phyloP scores from a whole-genome alignment of 2,888 invertebrate species.

The Tachina grossa region DNA sequence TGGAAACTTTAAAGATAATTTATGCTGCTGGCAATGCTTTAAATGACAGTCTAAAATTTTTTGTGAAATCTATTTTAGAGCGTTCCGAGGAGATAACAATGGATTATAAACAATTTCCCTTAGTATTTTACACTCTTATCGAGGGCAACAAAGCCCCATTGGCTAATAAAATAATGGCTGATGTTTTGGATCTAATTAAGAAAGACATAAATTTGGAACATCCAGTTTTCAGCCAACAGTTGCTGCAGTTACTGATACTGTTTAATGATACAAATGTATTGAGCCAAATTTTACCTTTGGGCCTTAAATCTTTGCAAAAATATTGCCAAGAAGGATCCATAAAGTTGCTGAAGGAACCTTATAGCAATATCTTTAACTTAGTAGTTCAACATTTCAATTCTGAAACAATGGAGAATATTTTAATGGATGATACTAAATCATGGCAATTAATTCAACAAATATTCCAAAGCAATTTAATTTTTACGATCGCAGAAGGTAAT shows the following conservation, averaged over 20 bases:
- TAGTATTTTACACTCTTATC: conserved; percentile 86
- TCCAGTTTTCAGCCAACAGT: conserved; percentile 73
- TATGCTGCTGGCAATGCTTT: conserved; percentile 45
- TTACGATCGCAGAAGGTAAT: conserved; percentile 74
- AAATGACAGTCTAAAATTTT: conserved; percentile 81
- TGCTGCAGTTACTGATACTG: conserved; percentile 77
- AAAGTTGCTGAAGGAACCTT: conserved; percentile 83
- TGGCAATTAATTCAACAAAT: conserved; percentile 85
- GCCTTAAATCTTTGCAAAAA: conserved; percentile 71
- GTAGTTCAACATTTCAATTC: conserved; percentile 85
- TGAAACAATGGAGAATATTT: conserved; percentile 80
- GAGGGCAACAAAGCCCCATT: conserved; percentile 74
- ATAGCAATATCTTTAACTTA: conserved; percentile 84
- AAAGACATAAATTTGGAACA: conserved; percentile 70
- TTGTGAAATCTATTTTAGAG: conserved; percentile 74
- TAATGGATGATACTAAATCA: conserved; percentile 83
- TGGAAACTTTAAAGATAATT: conserved; percentile 83
- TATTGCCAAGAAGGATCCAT: conserved; percentile 45
- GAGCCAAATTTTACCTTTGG: conserved; percentile 75
- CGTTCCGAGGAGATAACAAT: conserved; percentile 86
- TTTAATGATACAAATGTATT: conserved; percentile 75
- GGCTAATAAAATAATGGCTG: conserved; percentile 71
- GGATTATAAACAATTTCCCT: conserved; percentile 87
- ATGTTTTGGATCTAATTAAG: conserved; percentile 72
- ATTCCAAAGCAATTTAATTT: conserved; percentile 84